Base-by-base conservation (phyloP, 2,888 invertebrate species). In the Elysia crispata region DNA sequence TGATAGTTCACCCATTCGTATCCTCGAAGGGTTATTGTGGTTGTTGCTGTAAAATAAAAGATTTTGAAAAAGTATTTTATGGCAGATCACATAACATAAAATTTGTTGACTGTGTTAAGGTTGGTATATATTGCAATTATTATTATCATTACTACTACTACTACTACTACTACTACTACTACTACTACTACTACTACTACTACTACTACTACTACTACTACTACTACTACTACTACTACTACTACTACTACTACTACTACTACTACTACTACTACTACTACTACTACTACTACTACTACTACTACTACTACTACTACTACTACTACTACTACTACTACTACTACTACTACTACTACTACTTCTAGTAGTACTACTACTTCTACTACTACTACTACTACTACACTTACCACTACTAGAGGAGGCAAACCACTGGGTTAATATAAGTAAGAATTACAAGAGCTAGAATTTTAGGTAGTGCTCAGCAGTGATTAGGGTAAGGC, bases 1-100 rank as follows among this genome's bases (percentile, higher is more conserved):
- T 97, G 94, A 92, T 97, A 98, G 0, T 96, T 97, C 31, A 98
- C 95, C 93, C 97, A 97, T 79, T 97, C 97, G 66, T 97, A 97
- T 0, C 97, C 97, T 83, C 96, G 94, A 33, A 98, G 93, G 0
- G 97, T 97, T 83, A 97, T 93, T 82, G 96, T 94, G 1, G 97
- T 97, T 50, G 97, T 95, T 92, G 96, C 97, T 97, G 93, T 77
- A 93, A 80, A 67, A 57, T 20, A 33, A 60, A 60, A 60, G 25
- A n/a, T n/a, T n/a, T n/a, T n/a, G n/a, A n/a, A n/a, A n/a, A n/a
- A n/a, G n/a, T n/a, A n/a, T n/a, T n/a, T n/a, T n/a, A n/a, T n/a
- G n/a, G n/a, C n/a, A n/a, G n/a, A n/a, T n/a, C n/a, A n/a, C n/a
- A n/a, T n/a, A n/a, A n/a, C n/a, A n/a, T n/a, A n/a, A n/a, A n/a